phyloP scores from a whole-genome alignment of 2,888 invertebrate genomes.

The Diaperis boleti region DNA sequence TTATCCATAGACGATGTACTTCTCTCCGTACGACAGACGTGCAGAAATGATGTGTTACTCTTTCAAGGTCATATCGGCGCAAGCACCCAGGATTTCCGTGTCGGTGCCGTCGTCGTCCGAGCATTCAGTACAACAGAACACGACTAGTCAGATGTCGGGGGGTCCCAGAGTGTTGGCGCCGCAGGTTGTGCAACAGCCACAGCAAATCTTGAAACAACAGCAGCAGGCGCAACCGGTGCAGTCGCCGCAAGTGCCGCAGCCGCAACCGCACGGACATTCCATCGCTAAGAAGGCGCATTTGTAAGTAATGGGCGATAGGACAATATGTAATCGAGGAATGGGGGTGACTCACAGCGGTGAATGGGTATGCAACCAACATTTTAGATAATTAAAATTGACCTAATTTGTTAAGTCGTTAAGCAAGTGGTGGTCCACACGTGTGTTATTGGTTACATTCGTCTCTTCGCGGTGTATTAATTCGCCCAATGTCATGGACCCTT shows the following conservation, averaged over 20 bases:
- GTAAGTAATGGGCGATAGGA: slow-evolving; percentile 60
- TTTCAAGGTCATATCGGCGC: slow-evolving; percentile 34
- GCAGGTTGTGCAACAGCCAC: slow-evolving; percentile 46
- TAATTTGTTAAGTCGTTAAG: no score
- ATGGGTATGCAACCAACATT: no score
- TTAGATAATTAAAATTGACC: no score
- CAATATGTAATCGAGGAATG: no score
- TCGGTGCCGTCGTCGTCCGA: slow-evolving; percentile 50
- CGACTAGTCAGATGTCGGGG: slow-evolving; percentile 41
- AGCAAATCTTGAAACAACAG: slow-evolving; percentile 48
- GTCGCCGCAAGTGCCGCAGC: slow-evolving; percentile 46
- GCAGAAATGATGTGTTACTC: background rate
- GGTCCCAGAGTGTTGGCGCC: slow-evolving; percentile 28
- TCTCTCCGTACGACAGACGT: background rate
- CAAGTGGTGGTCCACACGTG: no score
- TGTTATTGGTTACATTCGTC: no score
- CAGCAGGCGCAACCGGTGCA: slow-evolving; percentile 24
- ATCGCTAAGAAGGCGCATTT: slow-evolving; percentile 63
- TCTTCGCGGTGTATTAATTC: no score
- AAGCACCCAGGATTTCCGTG: slow-evolving; percentile 51
- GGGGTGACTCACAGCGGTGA: no score
- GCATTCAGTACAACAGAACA: slow-evolving; percentile 42
- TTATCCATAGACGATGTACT: background rate
- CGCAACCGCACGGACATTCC: slow-evolving; percentile 47
- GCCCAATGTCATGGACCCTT: no score